Evolutionary conservation across 30 jellyfish, hydroid and myxozoan species (phyloP), one percentile per base, ranked within the genome.

Genomic region (Cassiopea xamachana): DNA sequence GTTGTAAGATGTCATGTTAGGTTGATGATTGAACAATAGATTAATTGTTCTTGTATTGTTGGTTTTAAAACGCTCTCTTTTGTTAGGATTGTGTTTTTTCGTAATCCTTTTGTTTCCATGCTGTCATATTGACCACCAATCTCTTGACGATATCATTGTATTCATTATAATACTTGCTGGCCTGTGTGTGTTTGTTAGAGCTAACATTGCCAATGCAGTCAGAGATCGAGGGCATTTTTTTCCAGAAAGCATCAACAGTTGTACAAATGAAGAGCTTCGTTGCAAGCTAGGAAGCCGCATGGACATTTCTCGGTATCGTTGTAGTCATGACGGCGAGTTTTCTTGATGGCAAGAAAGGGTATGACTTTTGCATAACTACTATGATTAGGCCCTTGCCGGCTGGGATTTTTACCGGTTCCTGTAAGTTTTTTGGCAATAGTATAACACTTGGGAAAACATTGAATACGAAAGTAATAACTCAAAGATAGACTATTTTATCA

Each of bases 281-380:
- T 46, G 2, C 62, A 12, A 49, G 50, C 75, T 69, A 48, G 77
- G 19, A 18, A 68, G 68, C 47, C 97, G 92, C 58, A 79, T 88
- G 90, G 90, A 75, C 73, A 70, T 48, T 49, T 58, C 50, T 18
- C 15, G 60, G 50, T 43, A 16, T 60, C 50, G 13, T 62, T 60
- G 59, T n/a, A 70, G 70, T 19, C 76, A 91, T 84, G 91, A 85
- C 82, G 78, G 94, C 92, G 51, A 80, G 68, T 78, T 61, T 75
- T 55, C 75, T 84, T 60, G 97, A 92, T 85, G 93, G 94, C 88
- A 92, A 80, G 89, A 92, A 92, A 85, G 94, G 94, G 97, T 92
- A 86, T 58, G 97, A 17, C 45, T 18, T 39, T 18, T 72, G 46
- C 17, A 18, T 14, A 59, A 61, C 67, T 87, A 50, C 13, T 78